Evolutionary conservation across 2,113 vertebrate species (phyloP).

Genomic region (Anguilla japonica): DNA sequence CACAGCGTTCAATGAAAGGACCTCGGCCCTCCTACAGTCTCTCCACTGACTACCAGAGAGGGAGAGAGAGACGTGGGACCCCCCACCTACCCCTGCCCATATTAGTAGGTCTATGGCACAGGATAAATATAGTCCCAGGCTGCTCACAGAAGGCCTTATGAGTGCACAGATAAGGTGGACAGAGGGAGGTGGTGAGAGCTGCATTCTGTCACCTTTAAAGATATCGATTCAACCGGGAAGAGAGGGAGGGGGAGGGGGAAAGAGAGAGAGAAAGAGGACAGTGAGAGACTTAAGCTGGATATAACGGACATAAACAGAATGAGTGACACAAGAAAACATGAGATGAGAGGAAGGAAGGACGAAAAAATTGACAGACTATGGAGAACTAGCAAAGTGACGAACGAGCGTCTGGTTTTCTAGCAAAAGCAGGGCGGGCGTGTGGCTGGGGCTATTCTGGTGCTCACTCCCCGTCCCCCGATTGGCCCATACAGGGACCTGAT

Average conservation of each 20-base stretch:
- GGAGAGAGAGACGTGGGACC: conserved; percentile 31
- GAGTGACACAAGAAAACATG: neutral
- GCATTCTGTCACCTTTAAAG: conserved; percentile 22
- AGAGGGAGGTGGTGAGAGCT: conserved; percentile 17
- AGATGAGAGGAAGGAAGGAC: neutral
- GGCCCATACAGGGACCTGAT: conserved; percentile 31
- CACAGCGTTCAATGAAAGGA: conserved; percentile 11
- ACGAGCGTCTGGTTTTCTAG: neutral
- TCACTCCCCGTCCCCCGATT: neutral
- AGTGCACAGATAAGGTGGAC: conserved; percentile 27
- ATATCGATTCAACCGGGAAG: conserved; percentile 21
- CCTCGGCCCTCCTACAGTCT: neutral
- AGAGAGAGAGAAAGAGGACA: neutral
- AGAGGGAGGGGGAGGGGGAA: neutral
- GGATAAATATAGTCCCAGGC: conserved; percentile 66
- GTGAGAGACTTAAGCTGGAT: neutral
- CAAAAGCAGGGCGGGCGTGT: neutral
- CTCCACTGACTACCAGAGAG: conserved; percentile 38
- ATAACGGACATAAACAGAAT: neutral
- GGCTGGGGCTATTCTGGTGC: neutral
- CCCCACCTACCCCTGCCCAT: conserved; percentile 51
- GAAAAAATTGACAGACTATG: neutral
- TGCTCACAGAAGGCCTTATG: conserved; percentile 43
- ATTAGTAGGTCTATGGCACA: conserved; percentile 60
- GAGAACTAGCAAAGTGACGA: neutral